Base-by-base conservation (phyloP, 2,113 vertebrate genomes). In the Apaloderma vittatum region DNA sequence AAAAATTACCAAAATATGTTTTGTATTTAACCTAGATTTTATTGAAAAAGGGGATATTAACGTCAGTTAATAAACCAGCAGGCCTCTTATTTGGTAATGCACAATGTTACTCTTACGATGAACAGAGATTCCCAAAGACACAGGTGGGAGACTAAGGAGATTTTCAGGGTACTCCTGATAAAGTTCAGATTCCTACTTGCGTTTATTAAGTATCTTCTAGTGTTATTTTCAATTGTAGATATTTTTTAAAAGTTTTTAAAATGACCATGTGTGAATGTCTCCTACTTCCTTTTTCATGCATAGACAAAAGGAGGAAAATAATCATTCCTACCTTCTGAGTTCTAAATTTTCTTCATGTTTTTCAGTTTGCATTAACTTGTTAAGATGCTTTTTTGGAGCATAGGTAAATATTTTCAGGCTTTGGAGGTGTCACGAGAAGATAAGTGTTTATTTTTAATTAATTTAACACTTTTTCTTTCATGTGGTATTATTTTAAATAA, bases 401-500 rank as follows among this genome's bases (percentile, higher is more conserved):
- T 6, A 95, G 40, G 68, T 72, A 57, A 88, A 91, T 78, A 9
- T 86, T 93, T 94, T 88, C 68, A 78, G 26, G 5, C 83, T 96
- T 86, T 63, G 14, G 68, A 94, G 20, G 65, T 89, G 83, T 89
- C 79, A 80, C 73, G 82, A 59, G 79, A 88, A 95, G 93, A 26
- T 51, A 61, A 67, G 34, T 46, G 34, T 58, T 84, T 76, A 36
- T 79, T 94, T 83, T 67, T 74, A 90, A 87, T 92, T 86, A 75
- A 91, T 78, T 29, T 74, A 92, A 82, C 51, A 37, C 17, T 71
- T 80, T 87, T 83, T 59, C 67, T 92, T 85, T 79, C 46, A 90
- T 90, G 90, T 88, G 67, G 63, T 80, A 23, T 63, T 85, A 86
- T 65, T 95, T 93, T 80, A 80, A 92, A 74, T 80, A 96, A 86